Evolutionary conservation across 2,113 vertebrate genomes (phyloP).

Genomic region (Rana temporaria): DNA sequence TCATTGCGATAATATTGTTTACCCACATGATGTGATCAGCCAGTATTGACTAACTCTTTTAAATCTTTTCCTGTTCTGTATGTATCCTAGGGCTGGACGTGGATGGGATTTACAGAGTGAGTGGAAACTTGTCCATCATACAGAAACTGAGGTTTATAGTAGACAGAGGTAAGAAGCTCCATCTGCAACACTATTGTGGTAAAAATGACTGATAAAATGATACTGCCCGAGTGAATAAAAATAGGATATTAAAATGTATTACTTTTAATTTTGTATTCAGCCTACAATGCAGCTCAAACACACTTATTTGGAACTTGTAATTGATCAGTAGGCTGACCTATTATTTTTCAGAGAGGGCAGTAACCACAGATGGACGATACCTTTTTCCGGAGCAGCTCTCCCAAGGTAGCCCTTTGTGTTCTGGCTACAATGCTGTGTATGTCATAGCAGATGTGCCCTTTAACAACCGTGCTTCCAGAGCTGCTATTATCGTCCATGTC

Average conservation of each 20-base stretch:
- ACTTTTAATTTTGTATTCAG: too few relatives aligned
- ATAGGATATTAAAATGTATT: too few relatives aligned
- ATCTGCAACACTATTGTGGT: not conserved
- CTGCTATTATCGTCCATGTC: not conserved
- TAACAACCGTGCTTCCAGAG: conserved; percentile 7
- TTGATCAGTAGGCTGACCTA: conserved; percentile 28
- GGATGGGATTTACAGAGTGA: conserved; percentile 93
- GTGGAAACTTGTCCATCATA: conserved; percentile 88
- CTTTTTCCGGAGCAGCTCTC: conserved; percentile 86
- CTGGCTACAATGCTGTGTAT: conserved; percentile 10
- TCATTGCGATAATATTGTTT: too few relatives aligned
- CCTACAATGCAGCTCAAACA: too few relatives aligned
- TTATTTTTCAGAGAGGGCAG: conserved; percentile 83
- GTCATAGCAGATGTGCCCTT: conserved; percentile 4
- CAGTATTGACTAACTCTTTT: not conserved
- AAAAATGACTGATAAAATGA: too few relatives aligned
- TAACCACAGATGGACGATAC: conserved; percentile 89
- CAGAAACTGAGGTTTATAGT: conserved; percentile 91
- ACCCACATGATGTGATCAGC: not conserved
- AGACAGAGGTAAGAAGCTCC: conserved; percentile 81
- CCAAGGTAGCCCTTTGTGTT: conserved; percentile 78
- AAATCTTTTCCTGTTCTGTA: not conserved
- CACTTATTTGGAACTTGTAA: not conserved
- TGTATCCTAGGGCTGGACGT: conserved; percentile 79
- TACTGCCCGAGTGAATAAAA: too few relatives aligned